These are phyloP conservation scores for Nymphalis c-album DNA, from an alignment of 2,888 invertebrate species.

Conservation along the genomic window DNA sequence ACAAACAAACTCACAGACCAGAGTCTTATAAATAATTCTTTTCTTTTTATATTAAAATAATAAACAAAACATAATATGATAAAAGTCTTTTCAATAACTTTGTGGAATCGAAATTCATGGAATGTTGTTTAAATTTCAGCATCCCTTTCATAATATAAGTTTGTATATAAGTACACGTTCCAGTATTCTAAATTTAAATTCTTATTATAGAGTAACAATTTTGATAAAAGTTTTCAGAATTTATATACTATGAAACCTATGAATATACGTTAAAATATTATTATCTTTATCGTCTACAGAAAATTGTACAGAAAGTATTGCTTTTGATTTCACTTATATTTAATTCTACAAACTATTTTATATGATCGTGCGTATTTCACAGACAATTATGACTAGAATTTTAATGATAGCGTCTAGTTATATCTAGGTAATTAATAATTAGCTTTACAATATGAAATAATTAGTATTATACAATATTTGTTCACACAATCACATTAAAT, in stretches of 20 bases:
- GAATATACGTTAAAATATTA: conserved; percentile 25
- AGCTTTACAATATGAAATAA: neutral
- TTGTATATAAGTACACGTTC: neutral
- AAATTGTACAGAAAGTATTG: conserved; percentile 40
- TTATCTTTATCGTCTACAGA: conserved; percentile 25
- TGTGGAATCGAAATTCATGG: neutral
- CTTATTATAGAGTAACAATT: conserved; percentile 27
- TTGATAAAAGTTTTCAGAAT: conserved; percentile 27
- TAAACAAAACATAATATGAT: too few relatives aligned
- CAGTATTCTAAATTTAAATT: conserved; percentile 4
- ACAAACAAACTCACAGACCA: too few relatives aligned
- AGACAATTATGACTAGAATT: neutral
- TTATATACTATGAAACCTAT: conserved; percentile 26
- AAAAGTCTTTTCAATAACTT: too few relatives aligned
- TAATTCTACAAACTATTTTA: conserved; percentile 13
- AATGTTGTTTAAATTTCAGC: neutral
- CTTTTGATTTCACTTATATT: conserved; percentile 34
- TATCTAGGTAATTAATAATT: neutral
- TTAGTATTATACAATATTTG: neutral
- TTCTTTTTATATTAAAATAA: too few relatives aligned
- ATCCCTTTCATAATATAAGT: neutral
- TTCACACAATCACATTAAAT: neutral
- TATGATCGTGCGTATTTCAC: conserved; percentile 1
- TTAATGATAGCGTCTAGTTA: neutral
- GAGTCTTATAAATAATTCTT: too few relatives aligned